These are phyloP conservation scores for Tethea ocularis DNA, from an alignment of 2,888 invertebrate genomes.

Conservation along the genomic window DNA sequence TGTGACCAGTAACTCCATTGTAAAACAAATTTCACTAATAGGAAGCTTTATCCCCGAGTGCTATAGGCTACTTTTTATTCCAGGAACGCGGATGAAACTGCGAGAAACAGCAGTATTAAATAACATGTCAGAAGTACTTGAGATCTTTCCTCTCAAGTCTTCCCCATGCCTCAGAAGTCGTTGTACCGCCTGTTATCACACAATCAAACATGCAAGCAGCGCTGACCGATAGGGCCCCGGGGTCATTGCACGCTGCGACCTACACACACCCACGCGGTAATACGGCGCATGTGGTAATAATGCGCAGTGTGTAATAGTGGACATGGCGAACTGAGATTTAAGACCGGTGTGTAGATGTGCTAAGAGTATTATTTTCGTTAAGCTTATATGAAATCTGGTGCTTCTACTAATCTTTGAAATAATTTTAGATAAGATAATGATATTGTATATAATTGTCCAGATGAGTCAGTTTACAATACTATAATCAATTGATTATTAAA, in stretches of 20 bases:
- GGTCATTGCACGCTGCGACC: constrained; percentile 25
- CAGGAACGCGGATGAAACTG: too few relatives aligned
- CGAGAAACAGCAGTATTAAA: background rate
- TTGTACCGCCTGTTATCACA: constrained; percentile 19
- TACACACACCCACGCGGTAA: constrained; percentile 13
- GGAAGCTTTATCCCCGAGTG: too few relatives aligned
- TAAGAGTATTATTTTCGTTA: background rate
- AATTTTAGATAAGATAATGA: too few relatives aligned
- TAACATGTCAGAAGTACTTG: background rate
- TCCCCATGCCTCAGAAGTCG: constrained; percentile 4
- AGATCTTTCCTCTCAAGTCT: background rate
- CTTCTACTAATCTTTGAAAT: too few relatives aligned
- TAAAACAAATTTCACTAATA: too few relatives aligned
- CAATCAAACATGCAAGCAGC: constrained; percentile 21
- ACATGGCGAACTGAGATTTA: background rate
- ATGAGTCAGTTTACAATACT: too few relatives aligned
- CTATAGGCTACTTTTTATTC: too few relatives aligned
- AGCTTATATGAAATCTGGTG: too few relatives aligned
- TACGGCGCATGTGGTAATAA: constrained; percentile 6
- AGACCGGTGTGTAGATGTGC: background rate
- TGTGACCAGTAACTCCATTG: too few relatives aligned
- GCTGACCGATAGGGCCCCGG: constrained; percentile 32
- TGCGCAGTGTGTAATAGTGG: background rate
- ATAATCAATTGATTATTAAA: too few relatives aligned
- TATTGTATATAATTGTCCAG: too few relatives aligned